Base-by-base conservation (phyloP, 1,140 invertebrate genomes). In the Macrostomum lignano region DNA sequence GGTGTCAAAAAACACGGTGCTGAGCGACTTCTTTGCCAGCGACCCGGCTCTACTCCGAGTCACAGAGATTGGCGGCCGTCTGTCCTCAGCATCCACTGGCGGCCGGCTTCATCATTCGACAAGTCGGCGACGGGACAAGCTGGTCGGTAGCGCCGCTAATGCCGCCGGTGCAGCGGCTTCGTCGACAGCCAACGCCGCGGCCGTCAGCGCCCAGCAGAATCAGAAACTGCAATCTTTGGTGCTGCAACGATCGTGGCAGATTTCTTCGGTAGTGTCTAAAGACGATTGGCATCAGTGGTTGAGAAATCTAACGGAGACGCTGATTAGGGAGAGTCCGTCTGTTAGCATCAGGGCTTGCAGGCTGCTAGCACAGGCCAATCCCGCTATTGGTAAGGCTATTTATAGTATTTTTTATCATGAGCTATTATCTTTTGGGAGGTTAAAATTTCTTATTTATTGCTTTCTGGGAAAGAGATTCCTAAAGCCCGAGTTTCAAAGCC, bases 251-350 rank as follows among this genome's bases (percentile, higher is more conserved):
- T 75, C 77, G 0, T 84, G 78, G 74, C 72, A 71, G n/a, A 74
- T 74, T 0, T 73, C 71, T 4, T 66, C 75, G 31, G 64, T 76
- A 36, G 77, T 84, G 0, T 84, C 77, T 3, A 86, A 88, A 52
- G 88, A 96, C 42, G 88, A 96, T 54, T 98, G 88, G 88, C 60
- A 91, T 5, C 82, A 94, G 57, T 98, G 86, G 88, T 51, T 94
- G 6, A 63, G 74, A 29, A 65, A 76, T 17, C 62, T 96, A 19
- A 79, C 76, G 33, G 77, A 86, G 40, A 81, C 81, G 36, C 61
- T 98, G 7, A 61, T 96, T 2, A 88, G 88, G 47, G 78, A 91
- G 48, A 88, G 82, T 0, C 79, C 82, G 3, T 86, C 81, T 11
- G 76, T 81, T 11, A 77, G 82, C 1, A 58, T 96, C 4, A 65